Conservation (phyloP, 2,888 invertebrate genomes). For the Scelioninae gen. 1 region DNA sequence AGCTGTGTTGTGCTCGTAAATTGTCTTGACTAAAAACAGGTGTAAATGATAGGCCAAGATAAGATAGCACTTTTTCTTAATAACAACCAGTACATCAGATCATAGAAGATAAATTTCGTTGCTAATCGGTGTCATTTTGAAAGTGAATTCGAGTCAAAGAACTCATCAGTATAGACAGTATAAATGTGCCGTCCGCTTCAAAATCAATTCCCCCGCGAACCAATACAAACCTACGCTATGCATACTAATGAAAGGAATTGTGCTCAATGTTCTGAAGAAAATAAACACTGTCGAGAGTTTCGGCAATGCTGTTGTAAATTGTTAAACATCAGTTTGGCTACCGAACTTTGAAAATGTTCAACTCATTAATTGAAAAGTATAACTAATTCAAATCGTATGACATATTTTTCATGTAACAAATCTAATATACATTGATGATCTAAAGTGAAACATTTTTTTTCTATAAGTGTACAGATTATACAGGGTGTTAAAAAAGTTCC, state of each 20-base stretch:
- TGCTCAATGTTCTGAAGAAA: slow-evolving; percentile 6
- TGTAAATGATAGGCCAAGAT: slow-evolving; percentile 51
- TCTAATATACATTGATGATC: too few species aligned
- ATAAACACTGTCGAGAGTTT: slow-evolving; percentile 31
- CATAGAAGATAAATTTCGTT: slow-evolving; percentile 39
- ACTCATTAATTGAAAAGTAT: too few species aligned
- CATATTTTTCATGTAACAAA: too few species aligned
- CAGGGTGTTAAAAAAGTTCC: too few species aligned
- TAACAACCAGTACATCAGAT: slow-evolving; percentile 38
- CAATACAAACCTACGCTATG: slow-evolving; percentile 40
- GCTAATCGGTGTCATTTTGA: slow-evolving; percentile 43
- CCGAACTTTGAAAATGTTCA: neutral
- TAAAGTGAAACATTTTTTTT: too few species aligned
- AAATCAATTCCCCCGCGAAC: slow-evolving; percentile 52
- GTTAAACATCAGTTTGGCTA: slow-evolving; percentile 17
- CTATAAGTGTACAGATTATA: too few species aligned
- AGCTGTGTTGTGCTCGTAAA: slow-evolving; percentile 37
- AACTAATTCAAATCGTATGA: too few species aligned
- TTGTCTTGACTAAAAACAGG: slow-evolving; percentile 56
- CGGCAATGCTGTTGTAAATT: slow-evolving; percentile 11
- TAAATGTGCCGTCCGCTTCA: slow-evolving; percentile 48
- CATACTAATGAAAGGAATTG: slow-evolving; percentile 53
- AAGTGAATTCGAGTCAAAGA: slow-evolving; percentile 39
- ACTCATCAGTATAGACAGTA: slow-evolving; percentile 48
- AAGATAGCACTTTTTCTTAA: slow-evolving; percentile 54